Evolutionary conservation across 2,797 vertebrate genomes (phyloP).

Genomic region (Moxostoma hubbsi): DNA sequence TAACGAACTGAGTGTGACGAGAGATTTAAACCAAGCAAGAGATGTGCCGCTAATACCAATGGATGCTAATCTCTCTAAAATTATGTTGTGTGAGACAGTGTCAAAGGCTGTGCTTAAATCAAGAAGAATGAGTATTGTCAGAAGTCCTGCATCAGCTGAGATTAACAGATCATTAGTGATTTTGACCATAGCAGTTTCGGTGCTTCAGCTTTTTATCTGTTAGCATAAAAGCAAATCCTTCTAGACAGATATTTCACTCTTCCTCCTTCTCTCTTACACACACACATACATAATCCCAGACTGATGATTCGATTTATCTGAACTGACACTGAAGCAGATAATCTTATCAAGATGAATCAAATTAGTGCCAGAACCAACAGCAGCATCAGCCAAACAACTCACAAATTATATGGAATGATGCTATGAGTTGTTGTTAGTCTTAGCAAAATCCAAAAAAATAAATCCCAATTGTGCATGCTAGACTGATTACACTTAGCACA

Average conservation of each 20-base stretch:
- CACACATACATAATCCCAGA: slow-evolving; percentile 12
- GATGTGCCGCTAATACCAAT: no score
- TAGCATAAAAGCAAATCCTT: neutral
- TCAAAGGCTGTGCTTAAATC: no score
- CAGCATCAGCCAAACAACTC: slow-evolving; percentile 1
- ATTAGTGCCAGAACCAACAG: slow-evolving; percentile 10
- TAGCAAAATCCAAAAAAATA: slow-evolving; percentile 1
- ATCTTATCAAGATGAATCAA: slow-evolving; percentile 15
- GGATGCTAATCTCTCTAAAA: no score
- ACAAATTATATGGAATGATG: slow-evolving; percentile 2
- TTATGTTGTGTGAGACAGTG: no score
- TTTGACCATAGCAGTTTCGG: no score
- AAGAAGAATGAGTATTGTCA: no score
- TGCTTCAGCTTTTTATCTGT: no score
- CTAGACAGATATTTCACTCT: neutral
- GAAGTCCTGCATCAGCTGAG: no score
- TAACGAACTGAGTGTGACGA: no score
- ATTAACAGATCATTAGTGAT: no score
- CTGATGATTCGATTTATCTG: slow-evolving; percentile 1
- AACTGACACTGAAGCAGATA: slow-evolving; percentile 6
- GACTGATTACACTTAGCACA: slow-evolving; percentile 2
- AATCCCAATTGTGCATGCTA: neutral
- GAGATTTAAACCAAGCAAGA: no score
- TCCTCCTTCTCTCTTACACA: neutral
- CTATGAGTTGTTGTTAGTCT: slow-evolving; percentile 8